Base-by-base conservation (phyloP, 2,113 vertebrate genomes). In the Chloropsis hardwickii region DNA sequence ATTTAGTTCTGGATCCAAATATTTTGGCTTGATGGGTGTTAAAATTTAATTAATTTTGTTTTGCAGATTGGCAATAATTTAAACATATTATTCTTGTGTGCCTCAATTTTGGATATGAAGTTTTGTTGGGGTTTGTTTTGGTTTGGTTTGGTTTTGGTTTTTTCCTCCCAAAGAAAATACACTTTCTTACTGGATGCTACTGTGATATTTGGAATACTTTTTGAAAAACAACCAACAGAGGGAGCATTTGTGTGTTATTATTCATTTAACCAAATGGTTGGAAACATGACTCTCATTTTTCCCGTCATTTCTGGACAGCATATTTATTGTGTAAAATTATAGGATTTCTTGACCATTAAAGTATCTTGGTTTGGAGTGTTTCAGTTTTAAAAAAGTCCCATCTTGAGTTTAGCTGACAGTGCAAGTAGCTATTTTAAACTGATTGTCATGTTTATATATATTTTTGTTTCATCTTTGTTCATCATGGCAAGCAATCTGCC, bases 211-310 rank as follows among this genome's bases (percentile, higher is more conserved):
- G 37, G 44, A 86, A 74, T 13, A 83, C 18, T 4, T 71, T 94
- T 93, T 90, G 72, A 94, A 86, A 90, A 57, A 70, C 76, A 60
- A 80, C 77, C 89, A 87, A 95, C 54, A 94, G 86, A 93, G 86
- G 51, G 69, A 95, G 80, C 23, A 66, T 95, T 86, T 90, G 40
- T 78, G 53, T 78, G 69, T 11, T 53, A 44, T 64, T 83, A 81
- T 77, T 76, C 69, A 64, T 91, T 78, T 85, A 76, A 88, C 33
- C 12, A 24, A 86, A 58, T 47, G 42, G 42, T 10, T 86, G 67
- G 74, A 93, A 95, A 62, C 21, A 53, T 15, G 21, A 18, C 14
- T 35, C 17, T 67, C 1, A 62, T 80, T 93, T 92, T 60, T 28
- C 51, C 22, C 22, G 18, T 18, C 10, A 45, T 62, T 88, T 91